Percentiles rank a stretch among this genome's conserved stretches.
phyloP scores from a whole-genome alignment of 2,888 invertebrate genomes.

The Dorcus hopei region DNA sequence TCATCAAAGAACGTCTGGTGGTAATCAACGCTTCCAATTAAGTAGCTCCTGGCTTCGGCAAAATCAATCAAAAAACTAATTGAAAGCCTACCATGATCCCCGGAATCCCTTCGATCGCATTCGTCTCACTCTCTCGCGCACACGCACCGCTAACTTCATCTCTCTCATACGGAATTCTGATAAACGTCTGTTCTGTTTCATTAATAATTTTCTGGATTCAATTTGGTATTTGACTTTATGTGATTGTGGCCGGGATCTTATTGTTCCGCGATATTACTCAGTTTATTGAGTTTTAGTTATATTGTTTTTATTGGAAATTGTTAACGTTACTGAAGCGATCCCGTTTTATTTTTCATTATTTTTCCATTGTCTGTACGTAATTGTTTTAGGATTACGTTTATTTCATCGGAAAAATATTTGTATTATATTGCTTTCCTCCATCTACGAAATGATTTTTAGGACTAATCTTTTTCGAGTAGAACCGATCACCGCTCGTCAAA shows the following conservation, averaged over 20 bases:
- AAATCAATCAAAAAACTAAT: conserved; percentile 52
- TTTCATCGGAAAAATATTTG: conserved; percentile 16
- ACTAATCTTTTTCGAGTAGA: background rate
- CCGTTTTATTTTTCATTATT: conserved; percentile 41
- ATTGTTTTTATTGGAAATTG: conserved; percentile 41
- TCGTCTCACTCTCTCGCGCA: conserved; percentile 21
- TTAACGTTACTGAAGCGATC: conserved; percentile 26
- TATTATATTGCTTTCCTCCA: conserved; percentile 6
- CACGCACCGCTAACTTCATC: conserved; percentile 16
- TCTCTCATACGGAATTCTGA: conserved; percentile 22
- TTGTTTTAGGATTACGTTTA: conserved; percentile 27
- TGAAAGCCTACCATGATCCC: conserved; percentile 48
- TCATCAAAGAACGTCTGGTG: conserved; percentile 45
- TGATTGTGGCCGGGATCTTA: conserved; percentile 43
- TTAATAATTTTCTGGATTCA: conserved; percentile 48
- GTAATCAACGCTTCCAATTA: conserved; percentile 51
- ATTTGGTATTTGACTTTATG: conserved; percentile 47
- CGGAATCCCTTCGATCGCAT: conserved; percentile 39
- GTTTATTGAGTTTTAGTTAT: conserved; percentile 46
- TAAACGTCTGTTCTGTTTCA: conserved; percentile 43
- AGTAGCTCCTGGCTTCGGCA: conserved; percentile 47
- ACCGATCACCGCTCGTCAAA: background rate
- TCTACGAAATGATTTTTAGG: background rate
- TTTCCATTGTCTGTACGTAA: conserved; percentile 38
- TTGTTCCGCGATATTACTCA: conserved; percentile 44